Percentiles rank a stretch among this genome's conserved stretches.
These are phyloP conservation scores for Trachelus stipa DNA, from an alignment of 2,888 invertebrate genomes.

Conservation along the genomic window DNA sequence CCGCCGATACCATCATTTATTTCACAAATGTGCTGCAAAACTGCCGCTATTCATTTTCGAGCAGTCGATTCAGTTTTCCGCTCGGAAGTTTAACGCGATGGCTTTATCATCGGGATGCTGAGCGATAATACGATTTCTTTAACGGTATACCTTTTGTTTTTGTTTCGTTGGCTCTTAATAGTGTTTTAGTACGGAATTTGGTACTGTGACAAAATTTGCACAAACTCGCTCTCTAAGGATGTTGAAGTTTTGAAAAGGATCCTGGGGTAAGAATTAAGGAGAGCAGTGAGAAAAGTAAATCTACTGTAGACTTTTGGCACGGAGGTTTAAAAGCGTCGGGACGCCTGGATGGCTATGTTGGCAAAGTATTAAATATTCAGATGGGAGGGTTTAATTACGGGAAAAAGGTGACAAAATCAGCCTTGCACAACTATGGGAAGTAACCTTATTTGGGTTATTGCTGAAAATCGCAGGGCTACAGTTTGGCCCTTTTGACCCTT, in stretches of 20 bases:
- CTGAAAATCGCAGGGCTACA: neutral
- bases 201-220: neutral
- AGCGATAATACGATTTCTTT: conserved; percentile 50
- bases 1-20: conserved; percentile 67
- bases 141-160: conserved; percentile 14
- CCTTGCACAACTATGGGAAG: neutral
- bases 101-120: conserved; percentile 29
- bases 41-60: conserved; percentile 67
- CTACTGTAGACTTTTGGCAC: neutral
- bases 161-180: neutral
- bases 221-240: neutral
- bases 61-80: conserved; percentile 64
- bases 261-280: neutral
- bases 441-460: neutral
- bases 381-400: conserved; percentile 44
- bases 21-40: conserved; percentile 67
- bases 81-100: conserved; percentile 47
- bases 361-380: conserved; percentile 47
- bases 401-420: conserved; percentile 38
- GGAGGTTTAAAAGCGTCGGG: neutral
- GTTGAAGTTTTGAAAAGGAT: neutral
- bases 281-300: conserved; percentile 1
- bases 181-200: neutral
- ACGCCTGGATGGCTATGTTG: conserved; percentile 18
- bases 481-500: conserved; percentile 17